Conservation (phyloP, 1,140 invertebrate species). For the Cydia amplana region DNA sequence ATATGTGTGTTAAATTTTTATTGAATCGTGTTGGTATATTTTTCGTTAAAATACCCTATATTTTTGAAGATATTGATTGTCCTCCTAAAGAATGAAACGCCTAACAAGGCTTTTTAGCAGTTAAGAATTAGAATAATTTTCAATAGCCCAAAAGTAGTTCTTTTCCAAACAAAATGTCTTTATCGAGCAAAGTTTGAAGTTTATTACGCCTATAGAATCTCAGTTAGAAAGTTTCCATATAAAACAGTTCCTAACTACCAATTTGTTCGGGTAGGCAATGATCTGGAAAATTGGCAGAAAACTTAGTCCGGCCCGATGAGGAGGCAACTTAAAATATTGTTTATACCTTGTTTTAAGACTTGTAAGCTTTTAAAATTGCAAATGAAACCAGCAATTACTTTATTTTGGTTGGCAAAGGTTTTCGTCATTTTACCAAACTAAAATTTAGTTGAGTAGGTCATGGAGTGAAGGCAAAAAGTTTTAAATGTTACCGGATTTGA, state of each 20-base stretch:
- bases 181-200: constrained; percentile 14
- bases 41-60: no score
- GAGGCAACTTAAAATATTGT: constrained; percentile 8
- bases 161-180: constrained; percentile 3
- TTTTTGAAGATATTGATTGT: no score
- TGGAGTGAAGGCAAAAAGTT: no score
- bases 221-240: constrained; percentile 45
- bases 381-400: no score
- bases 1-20: no score
- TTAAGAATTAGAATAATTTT: not conserved
- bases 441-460: no score
- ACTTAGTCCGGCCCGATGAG: constrained; percentile 4
- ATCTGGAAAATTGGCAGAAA: constrained; percentile 48
- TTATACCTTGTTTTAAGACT: not conserved
- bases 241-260: constrained; percentile 48
- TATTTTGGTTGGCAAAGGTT: no score
- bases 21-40: no score
- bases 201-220: constrained; percentile 28
- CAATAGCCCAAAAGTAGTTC: not conserved
- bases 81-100: no score
- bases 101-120: not conserved
- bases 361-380: not conserved
- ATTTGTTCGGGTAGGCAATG: constrained; percentile 45
- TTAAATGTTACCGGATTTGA: no score
- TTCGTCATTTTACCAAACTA: no score